Conservation (phyloP, 2,113 vertebrate genomes). For the Corythornis cristatus region DNA sequence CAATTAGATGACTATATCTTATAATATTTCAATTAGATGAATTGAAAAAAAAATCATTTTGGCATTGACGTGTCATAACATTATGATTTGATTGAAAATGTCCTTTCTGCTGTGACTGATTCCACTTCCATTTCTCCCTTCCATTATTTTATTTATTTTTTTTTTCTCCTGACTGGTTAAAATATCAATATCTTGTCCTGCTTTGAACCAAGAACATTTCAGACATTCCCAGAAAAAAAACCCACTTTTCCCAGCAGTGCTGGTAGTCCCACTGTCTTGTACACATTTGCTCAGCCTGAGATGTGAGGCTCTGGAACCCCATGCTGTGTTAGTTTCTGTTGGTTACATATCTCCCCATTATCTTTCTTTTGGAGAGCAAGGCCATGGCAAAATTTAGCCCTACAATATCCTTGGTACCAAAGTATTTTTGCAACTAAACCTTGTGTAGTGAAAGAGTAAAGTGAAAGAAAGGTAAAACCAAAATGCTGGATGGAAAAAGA, state of each 20-base stretch:
- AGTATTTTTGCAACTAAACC: background rate
- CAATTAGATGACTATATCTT: conserved; percentile 22
- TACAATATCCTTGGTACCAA: background rate
- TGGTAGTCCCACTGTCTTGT: background rate
- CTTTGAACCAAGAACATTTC: background rate
- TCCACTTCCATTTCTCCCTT: background rate
- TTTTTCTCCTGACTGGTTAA: background rate
- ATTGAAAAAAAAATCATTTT: conserved; percentile 33
- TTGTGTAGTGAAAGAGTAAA: background rate
- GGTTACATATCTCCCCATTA: background rate
- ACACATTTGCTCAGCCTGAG: background rate
- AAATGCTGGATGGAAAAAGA: background rate
- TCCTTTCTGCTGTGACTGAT: conserved; percentile 28
- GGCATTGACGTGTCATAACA: conserved; percentile 6
- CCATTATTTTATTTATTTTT: background rate
- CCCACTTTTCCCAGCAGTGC: background rate
- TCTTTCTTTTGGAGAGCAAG: background rate
- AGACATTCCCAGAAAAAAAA: background rate
- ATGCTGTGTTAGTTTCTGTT: background rate
- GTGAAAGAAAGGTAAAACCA: background rate
- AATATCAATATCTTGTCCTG: background rate
- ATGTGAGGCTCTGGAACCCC: background rate
- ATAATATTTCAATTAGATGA: conserved; percentile 30
- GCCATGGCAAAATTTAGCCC: background rate
- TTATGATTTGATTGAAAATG: conserved; percentile 40